These are phyloP conservation scores for Mythimna vitellina DNA, from an alignment of 2,888 invertebrate genomes.

Conservation along the genomic window DNA sequence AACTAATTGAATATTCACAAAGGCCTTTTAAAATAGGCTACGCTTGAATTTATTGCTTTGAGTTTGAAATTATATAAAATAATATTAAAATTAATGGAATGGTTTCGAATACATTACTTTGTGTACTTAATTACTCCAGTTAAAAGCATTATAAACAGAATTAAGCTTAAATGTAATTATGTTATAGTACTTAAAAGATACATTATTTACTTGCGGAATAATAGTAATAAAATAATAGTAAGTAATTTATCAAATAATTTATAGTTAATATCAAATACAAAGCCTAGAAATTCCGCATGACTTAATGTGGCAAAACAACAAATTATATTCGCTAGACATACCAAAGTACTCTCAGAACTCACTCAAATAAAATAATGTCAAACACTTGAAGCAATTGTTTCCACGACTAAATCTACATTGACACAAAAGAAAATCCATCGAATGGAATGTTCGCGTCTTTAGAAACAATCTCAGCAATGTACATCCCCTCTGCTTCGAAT, in stretches of 20 bases:
- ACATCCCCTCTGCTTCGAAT: constrained; percentile 82
- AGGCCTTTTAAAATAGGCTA: not conserved
- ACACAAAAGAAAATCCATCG: constrained; percentile 66
- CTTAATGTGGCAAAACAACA: not conserved
- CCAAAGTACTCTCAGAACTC: constrained; percentile 14
- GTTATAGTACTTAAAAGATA: not conserved
- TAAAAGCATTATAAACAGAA: not conserved
- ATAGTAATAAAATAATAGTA: not conserved
- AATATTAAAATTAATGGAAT: not conserved
- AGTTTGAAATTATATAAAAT: not conserved
- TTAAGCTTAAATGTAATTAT: not conserved
- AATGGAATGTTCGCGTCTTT: constrained; percentile 67
- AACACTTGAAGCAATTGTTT: constrained; percentile 48
- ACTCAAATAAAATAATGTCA: constrained; percentile 36
- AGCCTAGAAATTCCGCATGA: constrained; percentile 1
- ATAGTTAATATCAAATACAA: not conserved
- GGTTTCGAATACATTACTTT: not conserved
- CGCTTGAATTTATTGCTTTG: not conserved
- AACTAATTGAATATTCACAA: constrained; percentile 21
- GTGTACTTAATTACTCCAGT: not conserved
- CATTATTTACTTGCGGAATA: not conserved
- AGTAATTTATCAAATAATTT: not conserved
- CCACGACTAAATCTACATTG: constrained; percentile 59
- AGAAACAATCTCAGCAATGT: constrained; percentile 78
- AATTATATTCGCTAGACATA: constrained; percentile 23